Evolutionary conservation across 2,113 vertebrate genomes (phyloP).

Genomic region (Eublepharis macularius): DNA sequence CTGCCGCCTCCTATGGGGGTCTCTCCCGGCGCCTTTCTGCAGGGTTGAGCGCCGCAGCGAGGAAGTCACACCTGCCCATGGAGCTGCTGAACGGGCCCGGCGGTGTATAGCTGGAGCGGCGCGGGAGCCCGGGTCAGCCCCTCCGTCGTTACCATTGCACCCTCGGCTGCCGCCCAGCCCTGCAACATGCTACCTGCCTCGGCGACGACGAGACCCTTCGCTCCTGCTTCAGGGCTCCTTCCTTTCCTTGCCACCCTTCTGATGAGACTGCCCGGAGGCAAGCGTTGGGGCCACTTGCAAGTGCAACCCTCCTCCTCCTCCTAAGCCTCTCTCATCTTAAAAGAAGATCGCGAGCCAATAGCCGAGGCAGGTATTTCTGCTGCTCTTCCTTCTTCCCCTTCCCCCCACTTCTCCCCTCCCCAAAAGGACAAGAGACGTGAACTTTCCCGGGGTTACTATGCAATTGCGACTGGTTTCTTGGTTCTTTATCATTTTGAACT

Average conservation of each 20-base stretch:
- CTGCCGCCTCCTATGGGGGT: neutral
- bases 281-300: slow-evolving; percentile 29
- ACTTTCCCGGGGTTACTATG: slow-evolving; percentile 97
- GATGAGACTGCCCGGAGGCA: slow-evolving; percentile 55
- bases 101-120: neutral
- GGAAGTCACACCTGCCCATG: slow-evolving; percentile 49
- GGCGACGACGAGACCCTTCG: slow-evolving; percentile 45
- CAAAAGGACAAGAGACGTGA: slow-evolving; percentile 59
- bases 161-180: neutral
- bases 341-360: neutral
- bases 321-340: neutral
- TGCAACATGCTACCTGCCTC: slow-evolving; percentile 66
- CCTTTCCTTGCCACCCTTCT: slow-evolving; percentile 49
- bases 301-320: neutral
- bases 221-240: slow-evolving; percentile 49
- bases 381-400: slow-evolving; percentile 62
- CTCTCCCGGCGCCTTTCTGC: slow-evolving; percentile 12
- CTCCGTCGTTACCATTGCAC: too few relatives aligned
- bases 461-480: slow-evolving; percentile 98
- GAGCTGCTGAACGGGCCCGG: neutral
- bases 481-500: slow-evolving; percentile 96
- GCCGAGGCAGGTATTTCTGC: slow-evolving; percentile 58
- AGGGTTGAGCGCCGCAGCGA: slow-evolving; percentile 7
- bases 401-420: slow-evolving; percentile 54
- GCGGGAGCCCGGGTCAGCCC: neutral